phyloP scores from a whole-genome alignment of 1,140 invertebrate species.

The Trypoxylus dichotomus region DNA sequence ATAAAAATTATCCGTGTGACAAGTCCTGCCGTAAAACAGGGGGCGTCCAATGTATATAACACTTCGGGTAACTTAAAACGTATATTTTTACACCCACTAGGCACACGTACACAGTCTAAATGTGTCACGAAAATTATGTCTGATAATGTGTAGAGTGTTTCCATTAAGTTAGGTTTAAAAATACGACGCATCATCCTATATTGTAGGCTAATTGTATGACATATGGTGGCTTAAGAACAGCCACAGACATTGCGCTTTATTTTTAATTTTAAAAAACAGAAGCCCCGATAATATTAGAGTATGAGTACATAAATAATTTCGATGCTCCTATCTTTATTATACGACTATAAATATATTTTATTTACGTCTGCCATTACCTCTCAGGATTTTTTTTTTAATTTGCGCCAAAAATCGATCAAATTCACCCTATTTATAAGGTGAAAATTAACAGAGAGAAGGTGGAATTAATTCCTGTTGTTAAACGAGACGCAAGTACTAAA shows the following conservation, averaged over 20 bases:
- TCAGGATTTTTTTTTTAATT: no score
- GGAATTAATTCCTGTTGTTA: slow-evolving; percentile 7
- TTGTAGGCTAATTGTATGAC: slow-evolving; percentile 17
- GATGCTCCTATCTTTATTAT: no score
- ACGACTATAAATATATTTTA: no score
- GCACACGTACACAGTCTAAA: slow-evolving; percentile 30
- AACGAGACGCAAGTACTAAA: slow-evolving; percentile 1
- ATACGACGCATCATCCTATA: slow-evolving; percentile 18
- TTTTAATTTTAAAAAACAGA: slow-evolving; percentile 20
- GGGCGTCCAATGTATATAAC: slow-evolving; percentile 25
- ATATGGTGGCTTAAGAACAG: slow-evolving; percentile 12
- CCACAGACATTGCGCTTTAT: neutral
- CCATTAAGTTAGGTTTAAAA: slow-evolving; percentile 37
- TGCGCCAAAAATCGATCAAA: no score
- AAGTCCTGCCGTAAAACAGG: slow-evolving; percentile 11
- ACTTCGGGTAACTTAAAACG: slow-evolving; percentile 33
- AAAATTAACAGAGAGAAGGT: neutral
- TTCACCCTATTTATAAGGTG: neutral
- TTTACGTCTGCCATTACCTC: no score
- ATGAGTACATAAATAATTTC: neutral
- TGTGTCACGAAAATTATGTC: slow-evolving; percentile 46
- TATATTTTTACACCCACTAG: slow-evolving; percentile 39
- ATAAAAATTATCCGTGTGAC: neutral
- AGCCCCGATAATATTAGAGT: neutral
- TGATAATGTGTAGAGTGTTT: slow-evolving; percentile 45